These are phyloP conservation scores for Carlito syrichta DNA, from an alignment of 2,113 vertebrate genomes.

Conservation along the genomic window DNA sequence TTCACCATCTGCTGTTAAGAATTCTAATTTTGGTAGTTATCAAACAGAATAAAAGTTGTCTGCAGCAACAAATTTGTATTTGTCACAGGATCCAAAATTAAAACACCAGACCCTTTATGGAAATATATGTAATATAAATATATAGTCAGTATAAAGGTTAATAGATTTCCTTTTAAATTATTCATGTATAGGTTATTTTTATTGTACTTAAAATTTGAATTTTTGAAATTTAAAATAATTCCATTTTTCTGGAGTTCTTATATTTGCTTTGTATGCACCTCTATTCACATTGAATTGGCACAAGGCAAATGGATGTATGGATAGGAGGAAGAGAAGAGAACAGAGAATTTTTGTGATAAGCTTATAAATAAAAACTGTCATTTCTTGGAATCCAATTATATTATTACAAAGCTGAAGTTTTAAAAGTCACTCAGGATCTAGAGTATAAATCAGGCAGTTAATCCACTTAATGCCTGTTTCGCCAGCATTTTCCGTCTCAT, in stretches of 20 bases:
- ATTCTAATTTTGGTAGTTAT: not conserved
- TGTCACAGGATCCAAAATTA: not conserved
- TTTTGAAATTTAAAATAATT: not conserved
- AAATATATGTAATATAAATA: not conserved
- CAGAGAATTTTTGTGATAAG: not conserved
- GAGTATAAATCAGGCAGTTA: not conserved
- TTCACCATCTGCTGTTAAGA: not conserved
- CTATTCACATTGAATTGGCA: not conserved
- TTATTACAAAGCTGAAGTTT: not conserved
- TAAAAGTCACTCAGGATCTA: not conserved
- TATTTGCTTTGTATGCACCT: not conserved
- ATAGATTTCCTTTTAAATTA: not conserved
- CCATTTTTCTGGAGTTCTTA: not conserved
- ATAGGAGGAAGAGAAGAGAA: not conserved
- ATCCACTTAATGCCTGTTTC: not conserved
- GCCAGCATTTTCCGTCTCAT: not conserved
- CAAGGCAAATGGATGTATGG: not conserved
- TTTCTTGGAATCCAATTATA: slow-evolving; percentile 3
- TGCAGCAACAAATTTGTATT: not conserved
- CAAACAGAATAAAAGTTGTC: not conserved
- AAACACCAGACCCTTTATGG: not conserved
- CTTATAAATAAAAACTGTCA: not conserved
- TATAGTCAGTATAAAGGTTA: not conserved
- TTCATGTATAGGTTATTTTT: not conserved
- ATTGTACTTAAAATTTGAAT: not conserved